These are phyloP conservation scores for Pemphigus obesinymphae DNA, from an alignment of 1,140 invertebrate genomes.

Conservation along the genomic window DNA sequence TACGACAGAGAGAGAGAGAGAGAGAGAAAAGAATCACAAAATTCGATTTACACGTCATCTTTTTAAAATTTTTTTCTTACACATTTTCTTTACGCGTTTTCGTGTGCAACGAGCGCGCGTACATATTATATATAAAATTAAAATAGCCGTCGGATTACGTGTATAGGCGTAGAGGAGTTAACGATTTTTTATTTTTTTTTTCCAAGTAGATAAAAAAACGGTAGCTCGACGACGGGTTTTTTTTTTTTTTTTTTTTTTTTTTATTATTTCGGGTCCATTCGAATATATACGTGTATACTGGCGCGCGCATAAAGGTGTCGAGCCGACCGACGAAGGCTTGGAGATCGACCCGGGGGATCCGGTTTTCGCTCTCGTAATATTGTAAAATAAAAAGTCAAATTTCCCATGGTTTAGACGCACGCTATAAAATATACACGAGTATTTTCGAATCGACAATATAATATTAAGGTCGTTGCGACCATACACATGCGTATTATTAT, in stretches of 20 bases:
- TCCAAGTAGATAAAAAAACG: neutral
- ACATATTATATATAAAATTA: too few species aligned
- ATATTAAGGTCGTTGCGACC: neutral
- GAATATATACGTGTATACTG: neutral
- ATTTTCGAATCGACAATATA: neutral
- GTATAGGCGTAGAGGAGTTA: too few species aligned
- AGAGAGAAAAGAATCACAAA: neutral
- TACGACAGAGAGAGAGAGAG: too few species aligned
- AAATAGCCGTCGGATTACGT: too few species aligned
- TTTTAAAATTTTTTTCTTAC: neutral
- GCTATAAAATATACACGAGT: too few species aligned
- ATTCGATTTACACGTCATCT: neutral
- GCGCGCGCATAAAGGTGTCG: neutral
- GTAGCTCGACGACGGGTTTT: neutral
- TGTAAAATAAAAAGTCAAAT: neutral
- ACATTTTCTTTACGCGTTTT: neutral
- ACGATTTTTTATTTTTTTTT: too few species aligned
- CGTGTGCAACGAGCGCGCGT: neutral
- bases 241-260: too few species aligned
- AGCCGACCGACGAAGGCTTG: neutral
- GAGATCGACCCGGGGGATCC: neutral
- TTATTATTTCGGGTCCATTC: neutral
- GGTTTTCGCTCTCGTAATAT: conserved; percentile 3
- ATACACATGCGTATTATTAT: too few species aligned
- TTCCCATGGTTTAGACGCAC: neutral